A percentile compares a stretch with the other conserved stretches of the same genome.
phyloP scores from a whole-genome alignment of 1,140 invertebrate species.

The Pantala flavescens region DNA sequence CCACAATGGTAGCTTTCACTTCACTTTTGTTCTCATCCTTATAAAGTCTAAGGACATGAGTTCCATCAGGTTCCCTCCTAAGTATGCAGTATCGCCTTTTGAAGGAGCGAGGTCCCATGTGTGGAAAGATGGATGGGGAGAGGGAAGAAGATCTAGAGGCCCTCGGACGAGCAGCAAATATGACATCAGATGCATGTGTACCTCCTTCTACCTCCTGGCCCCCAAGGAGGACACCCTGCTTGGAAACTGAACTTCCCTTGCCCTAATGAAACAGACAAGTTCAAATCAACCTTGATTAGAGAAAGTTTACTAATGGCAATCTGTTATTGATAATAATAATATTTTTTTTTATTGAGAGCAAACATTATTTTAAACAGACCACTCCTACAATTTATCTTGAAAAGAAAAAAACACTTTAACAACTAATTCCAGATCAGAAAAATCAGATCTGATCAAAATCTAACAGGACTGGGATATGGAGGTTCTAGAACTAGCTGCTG shows the following conservation, averaged over 20 bases:
- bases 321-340: too few relatives aligned
- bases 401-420: too few relatives aligned
- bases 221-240: conserved; percentile 81
- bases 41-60: conserved; percentile 80
- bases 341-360: too few relatives aligned
- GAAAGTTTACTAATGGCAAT: too few relatives aligned
- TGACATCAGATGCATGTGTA: conserved; percentile 32
- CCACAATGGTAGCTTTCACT: conserved; percentile 80
- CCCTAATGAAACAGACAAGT: too few relatives aligned
- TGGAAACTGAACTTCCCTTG: conserved; percentile 57
- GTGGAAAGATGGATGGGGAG: conserved; percentile 53
- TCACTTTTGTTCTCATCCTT: conserved; percentile 88
- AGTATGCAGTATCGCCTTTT: conserved; percentile 82
- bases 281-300: too few relatives aligned
- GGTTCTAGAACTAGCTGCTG: too few relatives aligned
- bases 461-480: too few relatives aligned
- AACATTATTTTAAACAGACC: too few relatives aligned
- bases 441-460: too few relatives aligned
- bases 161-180: not conserved
- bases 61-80: conserved; percentile 77
- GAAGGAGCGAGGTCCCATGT: conserved; percentile 80
- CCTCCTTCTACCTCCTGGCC: conserved; percentile 80
- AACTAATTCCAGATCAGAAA: too few relatives aligned
- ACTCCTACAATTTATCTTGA: too few relatives aligned
- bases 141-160: not conserved